Evolutionary conservation across 1,140 invertebrate genomes (phyloP).

Genomic region (Saccostrea cuccullata): DNA sequence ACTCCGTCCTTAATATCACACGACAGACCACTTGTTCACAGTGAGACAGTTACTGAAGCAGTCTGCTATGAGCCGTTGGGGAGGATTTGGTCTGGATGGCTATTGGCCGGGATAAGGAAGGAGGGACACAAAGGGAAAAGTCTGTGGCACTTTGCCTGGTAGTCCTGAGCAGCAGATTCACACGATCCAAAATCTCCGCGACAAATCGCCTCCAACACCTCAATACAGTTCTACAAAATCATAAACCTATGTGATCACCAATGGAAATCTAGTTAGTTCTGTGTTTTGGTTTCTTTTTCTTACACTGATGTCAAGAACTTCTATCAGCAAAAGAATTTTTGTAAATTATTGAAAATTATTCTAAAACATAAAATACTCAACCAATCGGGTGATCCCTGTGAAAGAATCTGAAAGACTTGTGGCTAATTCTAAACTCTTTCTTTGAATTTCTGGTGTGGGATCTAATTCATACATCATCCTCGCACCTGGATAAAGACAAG

Average conservation of each 20-base stretch:
- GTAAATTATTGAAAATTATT: background rate
- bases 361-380: slow-evolving; percentile 72
- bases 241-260: background rate
- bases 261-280: background rate
- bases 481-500: slow-evolving; percentile 76
- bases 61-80: slow-evolving; percentile 63
- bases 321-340: background rate
- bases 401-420: slow-evolving; percentile 81
- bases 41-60: slow-evolving; percentile 53
- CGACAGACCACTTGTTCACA: slow-evolving; percentile 21
- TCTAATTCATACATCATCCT: slow-evolving; percentile 86
- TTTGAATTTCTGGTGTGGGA: slow-evolving; percentile 79
- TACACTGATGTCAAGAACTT: background rate
- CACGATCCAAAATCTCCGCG: slow-evolving; percentile 89
- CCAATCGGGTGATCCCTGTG: slow-evolving; percentile 79
- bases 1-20: slow-evolving; percentile 7
- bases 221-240: slow-evolving; percentile 84
- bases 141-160: slow-evolving; percentile 85
- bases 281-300: background rate
- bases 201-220: slow-evolving; percentile 87
- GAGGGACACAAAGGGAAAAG: slow-evolving; percentile 83
- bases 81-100: slow-evolving; percentile 63
- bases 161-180: slow-evolving; percentile 84
- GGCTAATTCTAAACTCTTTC: slow-evolving; percentile 83
- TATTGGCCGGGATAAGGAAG: slow-evolving; percentile 70